Evolutionary conservation across 2,888 invertebrate genomes (phyloP).

Genomic region (Limnephilus lunatus): DNA sequence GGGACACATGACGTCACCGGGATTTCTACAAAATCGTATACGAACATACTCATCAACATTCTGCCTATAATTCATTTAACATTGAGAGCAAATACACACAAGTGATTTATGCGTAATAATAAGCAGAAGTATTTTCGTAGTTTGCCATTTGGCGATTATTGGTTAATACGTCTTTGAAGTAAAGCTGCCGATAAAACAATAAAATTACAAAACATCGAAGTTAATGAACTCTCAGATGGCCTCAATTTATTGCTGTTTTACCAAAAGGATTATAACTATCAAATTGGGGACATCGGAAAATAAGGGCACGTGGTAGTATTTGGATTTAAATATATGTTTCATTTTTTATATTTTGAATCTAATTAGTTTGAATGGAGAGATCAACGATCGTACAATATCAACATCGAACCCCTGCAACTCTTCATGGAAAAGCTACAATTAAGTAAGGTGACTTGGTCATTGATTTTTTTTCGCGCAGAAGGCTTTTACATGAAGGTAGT

Average conservation of each 20-base stretch:
- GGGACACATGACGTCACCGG: constrained; percentile 34
- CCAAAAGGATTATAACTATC: background rate
- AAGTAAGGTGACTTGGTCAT: too few species aligned
- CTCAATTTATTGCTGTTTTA: background rate
- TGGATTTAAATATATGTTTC: too few species aligned
- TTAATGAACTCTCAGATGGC: background rate
- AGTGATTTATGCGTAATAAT: background rate
- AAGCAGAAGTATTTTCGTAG: background rate
- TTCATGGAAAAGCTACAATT: too few species aligned
- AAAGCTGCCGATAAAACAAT: background rate
- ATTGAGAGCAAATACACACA: background rate
- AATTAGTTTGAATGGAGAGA: too few species aligned
- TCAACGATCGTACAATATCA: too few species aligned
- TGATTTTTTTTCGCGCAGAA: too few species aligned
- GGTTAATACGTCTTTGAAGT: background rate
- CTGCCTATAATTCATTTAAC: background rate
- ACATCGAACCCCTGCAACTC: too few species aligned
- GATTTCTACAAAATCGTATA: constrained; percentile 21
- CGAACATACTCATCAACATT: background rate
- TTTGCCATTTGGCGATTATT: background rate
- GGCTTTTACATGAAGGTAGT: too few species aligned
- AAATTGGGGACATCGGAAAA: background rate
- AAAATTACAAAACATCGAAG: background rate
- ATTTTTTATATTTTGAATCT: too few species aligned
- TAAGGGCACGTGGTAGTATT: background rate